A percentile compares a stretch with the other conserved stretches of the same genome.
Evolutionary conservation across 2,797 vertebrate genomes (phyloP).

Genomic region (Cuniculus paca): DNA sequence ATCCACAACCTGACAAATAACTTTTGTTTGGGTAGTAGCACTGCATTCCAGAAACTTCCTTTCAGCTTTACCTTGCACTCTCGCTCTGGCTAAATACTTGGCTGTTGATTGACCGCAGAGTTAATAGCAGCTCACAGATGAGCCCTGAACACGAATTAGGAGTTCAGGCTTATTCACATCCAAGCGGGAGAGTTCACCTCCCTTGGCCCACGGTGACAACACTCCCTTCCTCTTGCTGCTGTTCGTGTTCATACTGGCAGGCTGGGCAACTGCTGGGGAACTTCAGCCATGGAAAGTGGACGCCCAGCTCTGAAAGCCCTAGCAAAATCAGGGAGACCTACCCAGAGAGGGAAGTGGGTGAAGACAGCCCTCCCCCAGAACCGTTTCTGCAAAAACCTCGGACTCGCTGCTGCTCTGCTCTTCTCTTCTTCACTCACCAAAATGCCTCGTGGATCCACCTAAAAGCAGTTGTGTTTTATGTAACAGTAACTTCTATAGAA

Average conservation of each 20-base stretch:
- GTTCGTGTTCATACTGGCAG: neutral
- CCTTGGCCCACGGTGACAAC: neutral
- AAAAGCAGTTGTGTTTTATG: neutral
- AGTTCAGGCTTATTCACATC: neutral
- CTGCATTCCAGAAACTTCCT: neutral
- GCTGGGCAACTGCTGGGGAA: neutral
- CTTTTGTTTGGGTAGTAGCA: neutral
- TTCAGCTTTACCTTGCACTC: neutral
- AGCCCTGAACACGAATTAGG: neutral
- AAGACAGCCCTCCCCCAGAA: rapidly evolving
- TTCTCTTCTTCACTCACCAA: neutral
- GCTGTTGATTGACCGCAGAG: neutral
- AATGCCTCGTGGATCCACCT: neutral
- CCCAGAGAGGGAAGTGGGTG: neutral
- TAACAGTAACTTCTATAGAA: neutral
- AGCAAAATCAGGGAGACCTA: neutral
- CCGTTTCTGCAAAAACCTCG: neutral
- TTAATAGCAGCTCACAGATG: neutral
- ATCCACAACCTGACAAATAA: neutral
- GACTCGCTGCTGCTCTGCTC: neutral
- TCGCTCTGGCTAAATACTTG: neutral
- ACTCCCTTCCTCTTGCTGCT: neutral
- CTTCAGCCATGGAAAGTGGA: neutral
- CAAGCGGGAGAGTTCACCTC: neutral
- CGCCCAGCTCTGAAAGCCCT: neutral